These are phyloP conservation scores for Hesperia comma DNA, from an alignment of 2,888 invertebrate genomes.

Conservation along the genomic window DNA sequence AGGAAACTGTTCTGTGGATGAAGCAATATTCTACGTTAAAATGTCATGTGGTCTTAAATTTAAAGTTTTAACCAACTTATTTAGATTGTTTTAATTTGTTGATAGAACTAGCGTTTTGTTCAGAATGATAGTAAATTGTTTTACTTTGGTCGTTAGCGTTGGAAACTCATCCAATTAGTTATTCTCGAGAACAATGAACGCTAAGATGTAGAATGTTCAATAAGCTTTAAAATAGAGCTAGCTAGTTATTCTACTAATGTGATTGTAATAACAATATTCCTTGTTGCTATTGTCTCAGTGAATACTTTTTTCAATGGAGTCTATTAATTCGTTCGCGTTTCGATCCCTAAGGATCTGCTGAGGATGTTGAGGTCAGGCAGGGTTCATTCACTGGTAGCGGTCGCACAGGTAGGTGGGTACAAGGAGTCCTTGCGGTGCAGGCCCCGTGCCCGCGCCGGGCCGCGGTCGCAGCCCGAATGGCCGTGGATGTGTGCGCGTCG, in stretches of 20 bases:
- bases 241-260: slow-evolving; percentile 22
- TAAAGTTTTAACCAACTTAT: background rate
- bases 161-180: slow-evolving; percentile 17
- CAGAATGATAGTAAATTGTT: background rate
- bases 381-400: slow-evolving; percentile 61
- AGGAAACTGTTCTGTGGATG: slow-evolving; percentile 26
- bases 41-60: background rate
- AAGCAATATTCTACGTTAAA: slow-evolving; percentile 20
- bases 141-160: background rate
- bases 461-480: slow-evolving; percentile 35
- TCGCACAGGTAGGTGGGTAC: slow-evolving; percentile 62
- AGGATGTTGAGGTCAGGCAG: slow-evolving; percentile 57
- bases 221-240: slow-evolving; percentile 26
- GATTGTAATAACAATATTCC: slow-evolving; percentile 40
- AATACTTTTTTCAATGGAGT: slow-evolving; percentile 36
- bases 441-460: too few relatives aligned
- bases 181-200: slow-evolving; percentile 31
- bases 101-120: too few relatives aligned
- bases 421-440: slow-evolving; percentile 56
- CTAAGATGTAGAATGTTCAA: slow-evolving; percentile 21
- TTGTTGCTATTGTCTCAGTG: slow-evolving; percentile 38
- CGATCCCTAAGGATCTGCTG: slow-evolving; percentile 38
- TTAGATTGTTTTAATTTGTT: background rate
- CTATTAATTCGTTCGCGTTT: slow-evolving; percentile 7
- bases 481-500: slow-evolving; percentile 52